These are phyloP conservation scores for Equus quagga DNA, from an alignment of 2,113 vertebrate species.

Conservation along the genomic window DNA sequence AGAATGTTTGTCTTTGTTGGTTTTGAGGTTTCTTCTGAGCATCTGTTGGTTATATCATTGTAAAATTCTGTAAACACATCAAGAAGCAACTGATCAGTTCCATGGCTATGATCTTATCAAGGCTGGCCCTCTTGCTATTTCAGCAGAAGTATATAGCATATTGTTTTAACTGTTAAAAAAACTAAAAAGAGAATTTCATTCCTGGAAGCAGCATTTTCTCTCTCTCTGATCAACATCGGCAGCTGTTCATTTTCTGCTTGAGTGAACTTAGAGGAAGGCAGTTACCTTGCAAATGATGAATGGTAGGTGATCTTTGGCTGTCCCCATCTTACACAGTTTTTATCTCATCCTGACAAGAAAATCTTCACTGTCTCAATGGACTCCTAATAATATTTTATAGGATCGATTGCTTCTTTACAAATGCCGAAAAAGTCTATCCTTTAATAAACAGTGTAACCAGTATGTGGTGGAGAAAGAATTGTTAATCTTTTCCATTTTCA, in stretches of 20 bases:
- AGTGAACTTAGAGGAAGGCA: slow-evolving; percentile 88
- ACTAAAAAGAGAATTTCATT: slow-evolving; percentile 41
- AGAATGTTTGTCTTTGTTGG: background rate
- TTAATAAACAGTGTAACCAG: slow-evolving; percentile 46
- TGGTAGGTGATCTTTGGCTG: slow-evolving; percentile 83
- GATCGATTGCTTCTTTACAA: slow-evolving; percentile 83
- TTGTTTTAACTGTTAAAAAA: slow-evolving; percentile 67
- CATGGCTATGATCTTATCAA: background rate
- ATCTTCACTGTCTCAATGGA: slow-evolving; percentile 77
- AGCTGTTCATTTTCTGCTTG: slow-evolving; percentile 95
- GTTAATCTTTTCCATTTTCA: slow-evolving; percentile 53
- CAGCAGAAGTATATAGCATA: slow-evolving; percentile 38
- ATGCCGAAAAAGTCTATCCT: slow-evolving; percentile 72
- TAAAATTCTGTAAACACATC: slow-evolving; percentile 14
- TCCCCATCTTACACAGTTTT: slow-evolving; percentile 83
- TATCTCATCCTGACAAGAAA: slow-evolving; percentile 85
- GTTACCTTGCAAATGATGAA: slow-evolving; percentile 91
- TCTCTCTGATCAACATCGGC: slow-evolving; percentile 86
- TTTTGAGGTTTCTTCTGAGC: background rate
- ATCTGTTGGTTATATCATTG: background rate
- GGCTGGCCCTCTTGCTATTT: slow-evolving; percentile 41
- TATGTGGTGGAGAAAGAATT: background rate
- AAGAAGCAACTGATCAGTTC: background rate
- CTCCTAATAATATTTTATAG: slow-evolving; percentile 81
- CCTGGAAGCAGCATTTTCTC: slow-evolving; percentile 70